phyloP scores from a whole-genome alignment of 1,140 invertebrate species.

The Nylanderia fulva region DNA sequence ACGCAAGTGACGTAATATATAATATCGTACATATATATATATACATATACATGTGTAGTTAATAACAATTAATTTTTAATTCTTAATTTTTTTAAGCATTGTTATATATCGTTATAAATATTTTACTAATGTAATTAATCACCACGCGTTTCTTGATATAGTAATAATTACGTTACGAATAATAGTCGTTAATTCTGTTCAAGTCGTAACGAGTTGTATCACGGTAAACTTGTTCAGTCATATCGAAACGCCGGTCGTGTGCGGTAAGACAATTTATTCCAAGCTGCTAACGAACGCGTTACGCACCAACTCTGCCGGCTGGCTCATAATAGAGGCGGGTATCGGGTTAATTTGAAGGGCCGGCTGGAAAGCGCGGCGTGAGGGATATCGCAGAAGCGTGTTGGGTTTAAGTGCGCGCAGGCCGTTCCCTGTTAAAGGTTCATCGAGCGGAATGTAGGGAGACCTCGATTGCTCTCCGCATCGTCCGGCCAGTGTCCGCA shows the following conservation, averaged over 20 bases:
- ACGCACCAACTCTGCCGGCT: slow-evolving; percentile 11
- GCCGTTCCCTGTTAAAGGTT: slow-evolving; percentile 61
- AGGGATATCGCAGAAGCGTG: slow-evolving; percentile 36
- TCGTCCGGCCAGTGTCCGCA: slow-evolving; percentile 13
- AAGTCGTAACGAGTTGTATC: not conserved
- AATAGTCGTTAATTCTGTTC: not conserved
- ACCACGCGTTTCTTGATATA: not conserved
- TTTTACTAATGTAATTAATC: not conserved
- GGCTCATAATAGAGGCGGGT: slow-evolving; percentile 28
- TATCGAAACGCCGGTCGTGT: not conserved
- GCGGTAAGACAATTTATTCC: not conserved
- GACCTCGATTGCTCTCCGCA: slow-evolving; percentile 15
- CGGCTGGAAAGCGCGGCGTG: not conserved
- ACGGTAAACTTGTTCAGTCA: not conserved
- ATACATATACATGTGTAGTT: not conserved
- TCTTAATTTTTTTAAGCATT: not conserved
- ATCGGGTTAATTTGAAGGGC: slow-evolving; percentile 38
- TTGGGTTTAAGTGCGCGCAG: slow-evolving; percentile 56
- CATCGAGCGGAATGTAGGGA: slow-evolving; percentile 52
- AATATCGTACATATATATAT: too few relatives aligned
- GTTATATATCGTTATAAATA: too few relatives aligned
- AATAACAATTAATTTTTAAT: slow-evolving; percentile 1
- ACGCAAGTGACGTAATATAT: not conserved
- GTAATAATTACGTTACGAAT: not conserved
- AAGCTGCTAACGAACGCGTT: not conserved